Percentiles rank a stretch among this genome's conserved stretches.
These are phyloP conservation scores for Mormyrus hasselquistii DNA, from an alignment of 2,797 vertebrate genomes.

Conservation along the genomic window DNA sequence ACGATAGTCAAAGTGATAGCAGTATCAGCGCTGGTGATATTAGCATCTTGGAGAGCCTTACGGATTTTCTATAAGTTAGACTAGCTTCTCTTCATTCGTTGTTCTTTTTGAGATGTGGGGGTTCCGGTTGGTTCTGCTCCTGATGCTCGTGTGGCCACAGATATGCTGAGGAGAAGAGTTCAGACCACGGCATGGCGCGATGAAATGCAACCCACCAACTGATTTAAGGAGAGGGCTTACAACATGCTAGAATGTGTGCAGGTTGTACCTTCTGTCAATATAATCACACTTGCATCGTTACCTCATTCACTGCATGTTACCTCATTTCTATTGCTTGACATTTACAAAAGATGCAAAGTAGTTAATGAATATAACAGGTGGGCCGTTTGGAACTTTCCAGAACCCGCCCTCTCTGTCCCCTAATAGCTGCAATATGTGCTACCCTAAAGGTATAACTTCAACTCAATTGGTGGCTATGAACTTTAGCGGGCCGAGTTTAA, in stretches of 20 bases:
- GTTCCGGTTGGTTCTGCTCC: background rate
- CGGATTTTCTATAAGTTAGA: background rate
- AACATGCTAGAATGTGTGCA: background rate
- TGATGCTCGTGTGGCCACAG: background rate
- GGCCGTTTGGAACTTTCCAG: background rate
- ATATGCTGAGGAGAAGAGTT: background rate
- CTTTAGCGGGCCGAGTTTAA: background rate
- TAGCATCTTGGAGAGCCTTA: background rate
- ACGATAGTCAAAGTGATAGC: background rate
- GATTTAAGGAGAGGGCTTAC: background rate
- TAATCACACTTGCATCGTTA: background rate
- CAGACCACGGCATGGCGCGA: background rate
- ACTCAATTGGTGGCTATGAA: background rate
- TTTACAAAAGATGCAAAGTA: background rate
- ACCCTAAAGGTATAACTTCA: background rate
- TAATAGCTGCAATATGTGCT: background rate
- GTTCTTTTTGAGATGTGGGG: background rate
- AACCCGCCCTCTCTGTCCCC: background rate
- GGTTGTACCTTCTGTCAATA: background rate
- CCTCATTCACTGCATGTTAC: background rate
- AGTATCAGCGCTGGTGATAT: background rate
- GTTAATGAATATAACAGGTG: background rate
- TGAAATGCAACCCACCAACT: background rate
- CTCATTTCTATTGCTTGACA: background rate
- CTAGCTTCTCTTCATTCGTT: background rate